A percentile compares a stretch with the other conserved stretches of the same genome.
Evolutionary conservation across 2,888 invertebrate genomes (phyloP).

Genomic region (Phorcus lineatus): DNA sequence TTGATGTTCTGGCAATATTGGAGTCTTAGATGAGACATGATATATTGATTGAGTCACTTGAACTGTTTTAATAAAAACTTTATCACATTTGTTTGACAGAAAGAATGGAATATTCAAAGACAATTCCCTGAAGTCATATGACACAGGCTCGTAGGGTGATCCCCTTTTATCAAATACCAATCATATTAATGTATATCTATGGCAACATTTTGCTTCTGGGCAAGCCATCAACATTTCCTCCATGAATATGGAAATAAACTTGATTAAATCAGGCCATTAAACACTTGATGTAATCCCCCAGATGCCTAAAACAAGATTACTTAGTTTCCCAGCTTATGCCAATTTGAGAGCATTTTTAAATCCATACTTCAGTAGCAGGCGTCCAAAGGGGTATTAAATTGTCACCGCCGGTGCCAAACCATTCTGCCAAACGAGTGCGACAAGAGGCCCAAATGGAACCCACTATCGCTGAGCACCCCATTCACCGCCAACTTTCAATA

Average conservation of each 20-base stretch:
- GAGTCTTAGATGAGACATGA: no score
- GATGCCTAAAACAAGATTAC: not conserved
- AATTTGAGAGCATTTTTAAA: not conserved
- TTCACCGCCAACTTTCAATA: not conserved
- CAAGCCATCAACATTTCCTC: not conserved
- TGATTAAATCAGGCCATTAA: not conserved
- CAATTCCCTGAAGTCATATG: no score
- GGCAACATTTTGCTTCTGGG: no score
- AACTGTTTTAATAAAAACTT: no score
- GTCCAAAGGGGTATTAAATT: not conserved
- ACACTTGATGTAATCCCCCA: not conserved
- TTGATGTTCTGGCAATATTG: no score
- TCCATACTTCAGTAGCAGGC: not conserved
- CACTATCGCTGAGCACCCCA: not conserved
- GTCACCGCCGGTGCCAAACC: not conserved
- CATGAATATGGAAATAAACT: not conserved
- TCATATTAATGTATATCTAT: no score
- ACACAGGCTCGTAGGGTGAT: no score
- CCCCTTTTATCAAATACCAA: no score
- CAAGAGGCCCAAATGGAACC: not conserved
- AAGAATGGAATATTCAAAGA: no score
- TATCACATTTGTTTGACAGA: no score
- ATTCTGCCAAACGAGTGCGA: not conserved
- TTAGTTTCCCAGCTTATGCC: not conserved
- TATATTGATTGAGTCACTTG: no score